A percentile compares a stretch with the other conserved stretches of the same genome.
These are phyloP conservation scores for Pseudomyrmex cubaensis DNA, from an alignment of 1,140 invertebrate genomes.

Conservation along the genomic window DNA sequence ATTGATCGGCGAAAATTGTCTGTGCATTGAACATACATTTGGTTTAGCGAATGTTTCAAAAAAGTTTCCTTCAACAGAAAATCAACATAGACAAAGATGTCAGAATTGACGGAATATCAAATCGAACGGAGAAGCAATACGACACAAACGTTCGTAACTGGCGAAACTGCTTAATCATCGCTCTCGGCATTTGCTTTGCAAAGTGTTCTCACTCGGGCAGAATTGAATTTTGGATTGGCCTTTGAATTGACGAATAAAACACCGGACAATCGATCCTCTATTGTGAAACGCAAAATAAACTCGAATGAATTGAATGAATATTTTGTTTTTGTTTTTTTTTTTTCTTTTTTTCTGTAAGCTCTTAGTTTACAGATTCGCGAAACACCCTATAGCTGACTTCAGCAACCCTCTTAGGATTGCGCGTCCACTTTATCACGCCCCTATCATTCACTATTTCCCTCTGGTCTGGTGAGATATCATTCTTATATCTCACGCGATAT, in stretches of 20 bases:
- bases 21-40: neutral
- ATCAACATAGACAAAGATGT: neutral
- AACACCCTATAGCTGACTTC: neutral
- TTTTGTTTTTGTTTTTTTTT: too few species aligned
- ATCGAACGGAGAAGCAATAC: conserved; percentile 9
- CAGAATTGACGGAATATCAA: conserved; percentile 11
- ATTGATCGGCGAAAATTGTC: too few species aligned
- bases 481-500: neutral
- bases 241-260: neutral
- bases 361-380: neutral
- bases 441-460: neutral
- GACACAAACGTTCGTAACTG: conserved; percentile 15
- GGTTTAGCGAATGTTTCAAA: too few species aligned
- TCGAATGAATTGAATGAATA: neutral
- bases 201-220: neutral
- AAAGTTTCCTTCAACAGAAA: neutral
- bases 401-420: neutral
- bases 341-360: neutral
- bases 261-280: neutral
- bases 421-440: neutral
- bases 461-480: neutral
- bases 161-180: conserved; percentile 33
- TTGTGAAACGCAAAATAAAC: neutral
- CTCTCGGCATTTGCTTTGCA: conserved; percentile 33
- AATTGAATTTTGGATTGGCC: conserved; percentile 16